Evolutionary conservation across 2,888 invertebrate species (phyloP), one percentile per base, ranked within the genome.

Genomic region (Macrosoma leucophasiata): DNA sequence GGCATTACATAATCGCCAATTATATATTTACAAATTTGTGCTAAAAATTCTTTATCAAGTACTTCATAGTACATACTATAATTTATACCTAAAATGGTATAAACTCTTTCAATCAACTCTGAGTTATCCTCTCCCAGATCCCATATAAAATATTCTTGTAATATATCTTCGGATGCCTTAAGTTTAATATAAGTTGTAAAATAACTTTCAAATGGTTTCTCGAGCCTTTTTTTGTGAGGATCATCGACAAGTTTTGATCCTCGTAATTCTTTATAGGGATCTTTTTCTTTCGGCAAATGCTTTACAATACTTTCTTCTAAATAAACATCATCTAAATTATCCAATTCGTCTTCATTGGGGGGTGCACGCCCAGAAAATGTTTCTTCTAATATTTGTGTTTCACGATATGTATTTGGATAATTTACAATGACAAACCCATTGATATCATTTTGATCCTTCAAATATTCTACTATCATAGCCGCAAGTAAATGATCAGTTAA

Each of bases 391-490:
- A 86, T 70, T 46, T 79, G 76, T 21, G 89, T 87, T 62, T 90
- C 87, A 14, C 81, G 66, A 35, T 87, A 86, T 4, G 73, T 81
- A 37, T 78, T 79, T 0, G 90, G 91, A 53, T 87, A 90, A 58
- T 90, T 89, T 22, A 90, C 63, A 26, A 90, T 68, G n/a, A 86
- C 88, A 82, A 89, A 90, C 3, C 89, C 89, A 10, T 78, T 55
- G 20, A 86, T 74, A 23, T 81, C 60, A 1, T 55, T 34, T 37
- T 87, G 65, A 17, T 68, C 71, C 55, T 85, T 87, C 10, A 90
- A 57, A 51, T 89, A 90, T 51, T 89, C 88, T 1, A 88, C 71
- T 41, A 91, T 66, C 67, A 88, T 87, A 13, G 85, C 82, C 3
- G 86, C 76, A 21, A 87, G 40, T 15, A 90, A 65, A 50, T 85